These are phyloP conservation scores for Brotogeris chrysoptera DNA, from an alignment of 2,797 vertebrate species.

Conservation along the genomic window DNA sequence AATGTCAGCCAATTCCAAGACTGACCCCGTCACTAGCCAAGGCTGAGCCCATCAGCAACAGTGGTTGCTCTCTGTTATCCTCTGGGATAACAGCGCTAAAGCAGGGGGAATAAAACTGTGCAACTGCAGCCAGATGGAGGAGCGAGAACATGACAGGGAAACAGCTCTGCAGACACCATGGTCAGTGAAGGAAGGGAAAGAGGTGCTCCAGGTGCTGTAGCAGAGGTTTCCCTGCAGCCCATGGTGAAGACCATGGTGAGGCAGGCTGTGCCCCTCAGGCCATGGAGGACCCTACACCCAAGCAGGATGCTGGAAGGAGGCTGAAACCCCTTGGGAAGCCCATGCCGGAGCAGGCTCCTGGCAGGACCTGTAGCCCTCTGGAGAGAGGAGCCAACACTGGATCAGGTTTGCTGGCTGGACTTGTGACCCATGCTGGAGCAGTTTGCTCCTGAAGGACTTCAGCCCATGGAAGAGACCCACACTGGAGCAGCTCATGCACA, in stretches of 20 bases:
- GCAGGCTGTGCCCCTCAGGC: not conserved
- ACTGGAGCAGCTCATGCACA: not conserved
- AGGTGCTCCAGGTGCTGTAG: not conserved
- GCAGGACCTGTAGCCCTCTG: not conserved
- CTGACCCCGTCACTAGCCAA: not conserved
- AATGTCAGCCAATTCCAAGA: not conserved
- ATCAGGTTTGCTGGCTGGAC: not conserved
- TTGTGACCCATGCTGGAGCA: not conserved
- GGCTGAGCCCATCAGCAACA: not conserved
- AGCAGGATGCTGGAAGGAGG: not conserved
- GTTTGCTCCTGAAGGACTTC: too few relatives aligned
- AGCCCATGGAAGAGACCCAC: not conserved
- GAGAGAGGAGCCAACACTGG: not conserved
- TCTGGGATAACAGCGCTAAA: not conserved
- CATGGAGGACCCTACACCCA: not conserved
- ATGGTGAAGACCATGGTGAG: not conserved
- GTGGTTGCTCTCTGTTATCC: accelerated
- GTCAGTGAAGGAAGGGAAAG: not conserved
- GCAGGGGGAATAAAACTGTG: not conserved
- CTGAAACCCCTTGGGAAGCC: not conserved
- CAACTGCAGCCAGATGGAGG: not conserved
- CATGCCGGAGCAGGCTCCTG: not conserved
- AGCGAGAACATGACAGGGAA: not conserved
- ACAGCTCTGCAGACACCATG: not conserved
- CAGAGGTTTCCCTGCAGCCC: not conserved